phyloP scores from a whole-genome alignment of 2,888 invertebrate species.

The Cremastinae sp. region DNA sequence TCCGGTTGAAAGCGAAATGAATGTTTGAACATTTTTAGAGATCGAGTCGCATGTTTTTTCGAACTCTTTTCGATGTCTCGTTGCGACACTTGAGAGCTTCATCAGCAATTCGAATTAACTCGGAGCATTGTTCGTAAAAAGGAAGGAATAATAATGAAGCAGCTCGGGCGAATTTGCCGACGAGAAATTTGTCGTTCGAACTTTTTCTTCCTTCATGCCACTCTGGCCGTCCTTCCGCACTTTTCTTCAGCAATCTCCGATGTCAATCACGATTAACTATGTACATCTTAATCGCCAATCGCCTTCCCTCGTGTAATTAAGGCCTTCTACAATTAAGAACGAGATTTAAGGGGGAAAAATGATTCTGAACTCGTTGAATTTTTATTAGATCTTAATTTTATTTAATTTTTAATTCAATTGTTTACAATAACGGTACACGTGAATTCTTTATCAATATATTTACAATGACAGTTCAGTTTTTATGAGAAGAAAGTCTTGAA shows the following conservation, averaged over 20 bases:
- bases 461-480: no score
- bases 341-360: no score
- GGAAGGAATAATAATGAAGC: slow-evolving; percentile 41
- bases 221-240: slow-evolving; percentile 12
- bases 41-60: no score
- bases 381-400: no score
- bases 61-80: not conserved
- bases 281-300: slow-evolving; percentile 24
- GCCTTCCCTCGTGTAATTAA: no score
- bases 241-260: slow-evolving; percentile 43
- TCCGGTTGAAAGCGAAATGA: no score
- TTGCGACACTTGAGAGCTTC: not conserved
- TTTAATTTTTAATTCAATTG: no score
- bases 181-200: not conserved
- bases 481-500: no score
- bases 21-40: not conserved
- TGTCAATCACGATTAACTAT: slow-evolving; percentile 50
- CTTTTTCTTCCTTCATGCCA: slow-evolving; percentile 36
- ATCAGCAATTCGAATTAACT: slow-evolving; percentile 41
- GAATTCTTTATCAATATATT: no score
- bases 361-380: no score
- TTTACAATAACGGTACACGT: no score
- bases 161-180: slow-evolving; percentile 21
- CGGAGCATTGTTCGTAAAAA: slow-evolving; percentile 12
- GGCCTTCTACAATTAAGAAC: no score